Percentiles rank a stretch among this genome's conserved stretches.
Conservation (phyloP, 2,113 vertebrate species). For the Phrynocephalus versicolor region DNA sequence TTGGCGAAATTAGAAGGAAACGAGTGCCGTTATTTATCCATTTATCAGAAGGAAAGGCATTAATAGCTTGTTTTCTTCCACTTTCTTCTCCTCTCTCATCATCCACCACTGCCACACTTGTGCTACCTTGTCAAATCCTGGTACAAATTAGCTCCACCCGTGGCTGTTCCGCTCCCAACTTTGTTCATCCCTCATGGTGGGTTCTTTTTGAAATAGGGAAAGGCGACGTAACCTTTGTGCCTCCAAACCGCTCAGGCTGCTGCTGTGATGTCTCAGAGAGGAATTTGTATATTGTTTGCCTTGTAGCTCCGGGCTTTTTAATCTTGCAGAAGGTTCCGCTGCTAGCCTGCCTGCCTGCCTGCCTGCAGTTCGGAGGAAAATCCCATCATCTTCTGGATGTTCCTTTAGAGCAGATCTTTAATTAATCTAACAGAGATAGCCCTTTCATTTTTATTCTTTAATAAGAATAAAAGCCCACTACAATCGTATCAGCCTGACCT, state of each 20-base stretch:
- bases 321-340: slow-evolving; percentile 44
- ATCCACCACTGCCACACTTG: neutral
- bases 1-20: no score
- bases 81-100: no score
- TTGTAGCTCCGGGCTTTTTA: slow-evolving; percentile 38
- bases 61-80: no score
- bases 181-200: slow-evolving; percentile 58
- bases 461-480: slow-evolving; percentile 43
- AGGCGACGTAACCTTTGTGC: slow-evolving; percentile 55
- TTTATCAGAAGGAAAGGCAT: no score
- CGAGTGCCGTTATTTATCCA: no score
- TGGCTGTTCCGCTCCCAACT: slow-evolving; percentile 28
- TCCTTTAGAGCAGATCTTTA: slow-evolving; percentile 62
- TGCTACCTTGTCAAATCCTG: neutral
- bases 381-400: slow-evolving; percentile 23
- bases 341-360: slow-evolving; percentile 60
- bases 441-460: neutral
- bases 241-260: slow-evolving; percentile 52
- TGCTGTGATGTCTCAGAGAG: slow-evolving; percentile 52
- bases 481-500: slow-evolving; percentile 61
- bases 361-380: slow-evolving; percentile 29
- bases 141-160: slow-evolving; percentile 45
- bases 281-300: slow-evolving; percentile 50
- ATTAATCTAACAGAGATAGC: slow-evolving; percentile 65
- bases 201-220: slow-evolving; percentile 53